Evolutionary conservation across 2,797 vertebrate species (phyloP), one percentile per base, ranked within the genome.

Genomic region (Scolopax rusticola): DNA sequence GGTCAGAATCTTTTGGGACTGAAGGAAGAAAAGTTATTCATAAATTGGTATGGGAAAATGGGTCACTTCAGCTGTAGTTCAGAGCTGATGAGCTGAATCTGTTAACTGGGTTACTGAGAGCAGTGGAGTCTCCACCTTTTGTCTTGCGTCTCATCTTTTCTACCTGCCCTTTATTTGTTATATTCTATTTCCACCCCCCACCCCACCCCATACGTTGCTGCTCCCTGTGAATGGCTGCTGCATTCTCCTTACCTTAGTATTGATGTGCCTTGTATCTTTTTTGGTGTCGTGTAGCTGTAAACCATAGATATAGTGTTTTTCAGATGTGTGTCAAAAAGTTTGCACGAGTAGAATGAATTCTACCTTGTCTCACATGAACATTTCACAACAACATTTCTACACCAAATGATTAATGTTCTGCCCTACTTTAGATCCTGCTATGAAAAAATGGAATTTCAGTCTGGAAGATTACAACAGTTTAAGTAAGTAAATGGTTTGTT

Each of bases 401-500:
- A 65, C 36, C 20, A 79, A 83, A 77, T 92, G 36, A 91, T 93
- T 84, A 12, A 45, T 43, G 38, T 95, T 97, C 11, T 97, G 41
- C 77, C 85, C 70, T 82, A 32, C 97, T 97, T 96, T 96, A 99
- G 99, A 99, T 97, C 98, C 99, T 84, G 77, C 91, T 74, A 98
- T 96, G 57, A 99, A 99, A 96, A 99, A 96, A 70, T 99, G 99
- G 99, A 99, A 98, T 98, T 99, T 99, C 97, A 98, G 98, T 95
- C 95, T 99, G 91, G 97, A 97, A 19, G 98, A 99, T 97, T 99
- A 99, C 89, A 89, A 60, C 65, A 94, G 89, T 85, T 96, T 99
- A 81, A 99, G 99, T 99, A 98, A 97, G 99, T 98, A 85, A 82
- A 59, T 40, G 24, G 20, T 11, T 33, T 74, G 7, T 18, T 76